Percentiles rank a stretch among this genome's conserved stretches.
phyloP scores from a whole-genome alignment of 2,888 invertebrate genomes.

The Liposcelis brunnea region DNA sequence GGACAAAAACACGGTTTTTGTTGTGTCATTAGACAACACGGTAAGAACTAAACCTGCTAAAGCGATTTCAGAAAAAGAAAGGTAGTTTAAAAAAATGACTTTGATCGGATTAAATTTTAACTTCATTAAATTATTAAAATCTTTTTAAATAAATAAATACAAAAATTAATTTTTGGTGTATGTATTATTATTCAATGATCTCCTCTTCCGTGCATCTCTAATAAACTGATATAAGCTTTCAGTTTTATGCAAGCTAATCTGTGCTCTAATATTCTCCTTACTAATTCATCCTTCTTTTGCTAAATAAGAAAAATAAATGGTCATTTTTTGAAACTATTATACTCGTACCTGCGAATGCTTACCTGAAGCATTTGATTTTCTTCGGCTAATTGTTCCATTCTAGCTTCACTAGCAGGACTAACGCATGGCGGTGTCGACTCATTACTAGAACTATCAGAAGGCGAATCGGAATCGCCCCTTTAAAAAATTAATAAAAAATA shows the following conservation, averaged over 20 bases:
- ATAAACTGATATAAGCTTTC: slow-evolving; percentile 17
- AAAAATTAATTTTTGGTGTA: too few relatives aligned
- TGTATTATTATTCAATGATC: too few relatives aligned
- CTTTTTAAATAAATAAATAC: too few relatives aligned
- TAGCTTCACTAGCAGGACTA: slow-evolving; percentile 30
- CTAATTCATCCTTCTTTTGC: slow-evolving; percentile 40
- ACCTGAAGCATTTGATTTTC: slow-evolving; percentile 48
- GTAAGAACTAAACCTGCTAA: too few relatives aligned
- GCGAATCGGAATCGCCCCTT: slow-evolving; percentile 14
- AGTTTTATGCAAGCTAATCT: slow-evolving; percentile 50
- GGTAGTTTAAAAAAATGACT: too few relatives aligned
- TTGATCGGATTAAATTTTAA: too few relatives aligned
- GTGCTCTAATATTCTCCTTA: slow-evolving; percentile 54
- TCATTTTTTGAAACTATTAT: too few relatives aligned
- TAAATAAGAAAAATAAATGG: slow-evolving; percentile 15
- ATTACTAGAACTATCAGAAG: slow-evolving; percentile 14
- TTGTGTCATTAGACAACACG: too few relatives aligned
- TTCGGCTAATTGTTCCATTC: slow-evolving; percentile 34
- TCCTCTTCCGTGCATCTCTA: too few relatives aligned
- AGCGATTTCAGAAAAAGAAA: too few relatives aligned
- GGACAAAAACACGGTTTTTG: too few relatives aligned
- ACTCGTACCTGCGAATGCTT: slow-evolving; percentile 7
- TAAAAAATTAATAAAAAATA: slow-evolving; percentile 20
- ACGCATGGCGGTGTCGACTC: slow-evolving; percentile 18
- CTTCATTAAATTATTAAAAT: too few relatives aligned